phyloP scores from a whole-genome alignment of 2,797 vertebrate species.

The Hafferia zeledoni region DNA sequence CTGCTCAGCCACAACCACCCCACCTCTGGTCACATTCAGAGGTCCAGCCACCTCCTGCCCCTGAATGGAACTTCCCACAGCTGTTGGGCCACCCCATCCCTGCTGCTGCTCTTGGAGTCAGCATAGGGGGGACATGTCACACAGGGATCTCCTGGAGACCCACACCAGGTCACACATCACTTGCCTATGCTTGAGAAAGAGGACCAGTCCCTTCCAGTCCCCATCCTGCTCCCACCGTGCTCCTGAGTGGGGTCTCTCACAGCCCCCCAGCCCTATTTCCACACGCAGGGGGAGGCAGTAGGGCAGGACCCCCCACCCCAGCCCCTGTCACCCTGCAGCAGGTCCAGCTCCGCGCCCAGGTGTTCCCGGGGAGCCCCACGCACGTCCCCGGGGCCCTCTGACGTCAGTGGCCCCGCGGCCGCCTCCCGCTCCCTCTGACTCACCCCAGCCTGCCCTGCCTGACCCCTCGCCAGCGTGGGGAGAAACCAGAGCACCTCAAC shows the following conservation, averaged over 20 bases:
- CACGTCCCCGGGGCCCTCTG: slow-evolving; percentile 23
- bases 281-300: fast-evolving
- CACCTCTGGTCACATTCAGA: neutral
- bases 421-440: slow-evolving; percentile 33
- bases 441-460: slow-evolving; percentile 29
- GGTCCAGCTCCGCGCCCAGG: too few species aligned
- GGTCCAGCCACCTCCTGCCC: neutral
- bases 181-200: neutral
- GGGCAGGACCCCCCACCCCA: neutral
- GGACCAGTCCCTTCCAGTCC: neutral
- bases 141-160: neutral
- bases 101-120: neutral
- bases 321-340: neutral
- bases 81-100: neutral
- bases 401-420: slow-evolving; percentile 23
- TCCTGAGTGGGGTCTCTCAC: fast-evolving
- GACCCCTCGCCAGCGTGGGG: neutral
- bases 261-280: neutral
- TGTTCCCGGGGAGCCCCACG: neutral
- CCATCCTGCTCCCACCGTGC: fast-evolving
- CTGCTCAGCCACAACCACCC: neutral
- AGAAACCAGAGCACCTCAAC: neutral
- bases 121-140: neutral
- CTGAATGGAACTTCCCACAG: fast-evolving
- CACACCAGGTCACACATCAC: fast-evolving